Evolutionary conservation across 2,113 vertebrate genomes (phyloP).

Genomic region (Uria lomvia): DNA sequence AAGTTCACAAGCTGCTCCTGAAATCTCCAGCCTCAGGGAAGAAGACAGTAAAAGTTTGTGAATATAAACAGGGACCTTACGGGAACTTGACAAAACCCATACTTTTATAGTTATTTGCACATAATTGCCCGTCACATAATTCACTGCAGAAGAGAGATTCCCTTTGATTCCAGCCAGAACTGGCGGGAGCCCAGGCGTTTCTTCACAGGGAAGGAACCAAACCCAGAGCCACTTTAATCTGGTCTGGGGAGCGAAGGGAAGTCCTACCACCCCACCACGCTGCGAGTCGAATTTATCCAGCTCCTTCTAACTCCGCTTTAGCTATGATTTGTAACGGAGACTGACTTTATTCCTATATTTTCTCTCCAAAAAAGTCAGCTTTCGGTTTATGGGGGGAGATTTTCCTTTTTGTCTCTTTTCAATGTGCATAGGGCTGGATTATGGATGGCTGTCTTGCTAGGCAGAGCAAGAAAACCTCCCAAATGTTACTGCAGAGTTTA

Average conservation of each 20-base stretch:
- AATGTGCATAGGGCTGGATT: neutral
- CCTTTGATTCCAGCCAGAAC: conserved; percentile 34
- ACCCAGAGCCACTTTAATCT: neutral
- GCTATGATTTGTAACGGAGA: neutral
- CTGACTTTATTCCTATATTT: neutral
- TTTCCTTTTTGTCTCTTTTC: conserved; percentile 1
- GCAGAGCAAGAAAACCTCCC: neutral
- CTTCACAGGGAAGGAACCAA: neutral
- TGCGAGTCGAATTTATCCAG: neutral
- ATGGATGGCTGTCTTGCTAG: neutral
- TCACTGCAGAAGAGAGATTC: conserved; percentile 43
- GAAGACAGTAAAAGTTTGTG: neutral
- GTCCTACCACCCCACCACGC: neutral
- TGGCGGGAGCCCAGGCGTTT: neutral
- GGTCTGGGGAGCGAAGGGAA: neutral
- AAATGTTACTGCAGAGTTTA: neutral
- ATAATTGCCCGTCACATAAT: conserved; percentile 25
- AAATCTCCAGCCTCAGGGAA: neutral
- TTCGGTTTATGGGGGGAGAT: neutral
- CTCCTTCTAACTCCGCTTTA: neutral
- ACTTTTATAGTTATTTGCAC: conserved; percentile 38
- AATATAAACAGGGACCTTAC: conserved; percentile 23
- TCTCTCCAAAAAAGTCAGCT: neutral
- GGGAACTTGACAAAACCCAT: conserved; percentile 31
- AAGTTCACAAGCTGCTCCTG: conserved; percentile 21